These are phyloP conservation scores for Spodoptera frugiperda DNA, from an alignment of 1,140 invertebrate species.

Conservation along the genomic window DNA sequence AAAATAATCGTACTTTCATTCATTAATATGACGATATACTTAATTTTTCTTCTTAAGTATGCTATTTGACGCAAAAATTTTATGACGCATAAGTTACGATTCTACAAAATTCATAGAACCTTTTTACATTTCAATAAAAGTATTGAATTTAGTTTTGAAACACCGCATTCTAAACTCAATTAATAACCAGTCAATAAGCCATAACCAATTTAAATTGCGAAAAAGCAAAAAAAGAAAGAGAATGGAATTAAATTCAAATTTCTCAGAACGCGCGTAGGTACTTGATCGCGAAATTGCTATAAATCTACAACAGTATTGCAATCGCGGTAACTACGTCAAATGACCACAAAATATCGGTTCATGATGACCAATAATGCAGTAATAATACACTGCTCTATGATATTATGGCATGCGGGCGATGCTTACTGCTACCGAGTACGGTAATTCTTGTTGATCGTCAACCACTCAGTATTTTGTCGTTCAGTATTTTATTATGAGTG, in stretches of 20 bases:
- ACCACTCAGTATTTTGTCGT: conserved; percentile 30
- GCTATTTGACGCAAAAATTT: too few relatives aligned
- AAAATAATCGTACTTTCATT: too few relatives aligned
- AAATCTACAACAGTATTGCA: conserved; percentile 25
- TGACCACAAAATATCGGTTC: conserved; percentile 59
- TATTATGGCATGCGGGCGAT: conserved; percentile 47
- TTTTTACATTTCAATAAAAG: too few relatives aligned
- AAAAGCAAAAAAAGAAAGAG: conserved; percentile 4
- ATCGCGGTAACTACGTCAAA: conserved; percentile 47
- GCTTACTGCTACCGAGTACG: conserved; percentile 50
- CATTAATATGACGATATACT: too few relatives aligned
- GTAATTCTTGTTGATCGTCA: conserved; percentile 48
- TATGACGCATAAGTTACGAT: too few relatives aligned
- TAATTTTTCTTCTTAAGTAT: too few relatives aligned
- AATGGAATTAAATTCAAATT: conserved; percentile 11
- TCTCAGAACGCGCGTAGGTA: conserved; percentile 23
- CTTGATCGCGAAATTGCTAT: conserved; percentile 41
- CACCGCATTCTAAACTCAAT: background rate
- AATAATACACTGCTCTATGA: conserved; percentile 44
- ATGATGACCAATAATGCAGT: conserved; percentile 53
- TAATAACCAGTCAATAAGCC: background rate
- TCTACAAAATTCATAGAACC: too few relatives aligned
- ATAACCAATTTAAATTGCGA: conserved; percentile 8
- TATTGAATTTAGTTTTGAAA: too few relatives aligned
- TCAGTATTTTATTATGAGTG: conserved; percentile 15